Conservation (phyloP, 2,113 vertebrate genomes). For the pig (Sus scrofa) region T2T-Sscrofa CM000817.6:120439501-120440000, state of each 20-base stretch:
- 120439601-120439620: not conserved
- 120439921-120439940: too few relatives aligned
- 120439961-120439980: too few relatives aligned
- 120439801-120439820: not conserved
- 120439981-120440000: too few relatives aligned
- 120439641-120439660: not conserved
- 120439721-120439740: not conserved
- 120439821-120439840: not conserved
- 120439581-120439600: not conserved
- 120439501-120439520: not conserved
- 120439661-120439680: not conserved
- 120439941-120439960: too few relatives aligned
- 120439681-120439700: not conserved
- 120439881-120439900: too few relatives aligned
- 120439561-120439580: not conserved
- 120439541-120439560: not conserved
- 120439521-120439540: not conserved
- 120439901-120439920: too few relatives aligned
- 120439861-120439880: too few relatives aligned
- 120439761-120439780: not conserved
- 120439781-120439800: not conserved
- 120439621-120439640: not conserved
- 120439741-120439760: not conserved
- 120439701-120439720: not conserved
- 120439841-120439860: not conserved